phyloP scores from a whole-genome alignment of 2,797 vertebrate species.

The Naso thynnoides region DNA sequence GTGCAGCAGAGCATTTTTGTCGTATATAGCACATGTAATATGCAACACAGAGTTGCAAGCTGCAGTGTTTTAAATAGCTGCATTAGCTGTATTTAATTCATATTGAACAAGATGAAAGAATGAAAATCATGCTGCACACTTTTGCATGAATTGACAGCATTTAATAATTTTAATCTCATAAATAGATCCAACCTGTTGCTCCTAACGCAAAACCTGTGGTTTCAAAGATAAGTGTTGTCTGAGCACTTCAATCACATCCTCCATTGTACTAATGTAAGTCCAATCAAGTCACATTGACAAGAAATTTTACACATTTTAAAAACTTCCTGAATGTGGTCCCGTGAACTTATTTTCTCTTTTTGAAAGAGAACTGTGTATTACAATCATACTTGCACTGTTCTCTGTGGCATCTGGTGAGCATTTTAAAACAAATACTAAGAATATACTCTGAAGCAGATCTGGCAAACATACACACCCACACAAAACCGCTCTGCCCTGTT shows the following conservation, averaged over 20 bases:
- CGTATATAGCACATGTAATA: no score
- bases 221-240: background rate
- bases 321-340: background rate
- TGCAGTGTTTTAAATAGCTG: no score
- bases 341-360: background rate
- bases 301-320: background rate
- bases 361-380: slow-evolving; percentile 1
- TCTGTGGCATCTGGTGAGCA: slow-evolving; percentile 11
- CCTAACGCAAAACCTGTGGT: background rate
- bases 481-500: slow-evolving; percentile 33
- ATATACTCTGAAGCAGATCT: slow-evolving; percentile 40
- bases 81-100: no score
- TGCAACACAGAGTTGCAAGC: no score
- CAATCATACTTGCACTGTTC: slow-evolving; percentile 13
- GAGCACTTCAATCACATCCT: background rate
- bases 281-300: no score
- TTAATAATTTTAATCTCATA: background rate
- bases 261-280: background rate
- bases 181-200: background rate
- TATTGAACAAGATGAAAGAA: no score
- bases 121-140: no score
- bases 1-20: no score
- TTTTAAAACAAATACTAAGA: slow-evolving; percentile 47
- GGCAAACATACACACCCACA: slow-evolving; percentile 40
- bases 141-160: background rate